Evolutionary conservation across 1,140 invertebrate genomes (phyloP), one percentile per base, ranked within the genome.

Genomic region (Lepidostoma basale): DNA sequence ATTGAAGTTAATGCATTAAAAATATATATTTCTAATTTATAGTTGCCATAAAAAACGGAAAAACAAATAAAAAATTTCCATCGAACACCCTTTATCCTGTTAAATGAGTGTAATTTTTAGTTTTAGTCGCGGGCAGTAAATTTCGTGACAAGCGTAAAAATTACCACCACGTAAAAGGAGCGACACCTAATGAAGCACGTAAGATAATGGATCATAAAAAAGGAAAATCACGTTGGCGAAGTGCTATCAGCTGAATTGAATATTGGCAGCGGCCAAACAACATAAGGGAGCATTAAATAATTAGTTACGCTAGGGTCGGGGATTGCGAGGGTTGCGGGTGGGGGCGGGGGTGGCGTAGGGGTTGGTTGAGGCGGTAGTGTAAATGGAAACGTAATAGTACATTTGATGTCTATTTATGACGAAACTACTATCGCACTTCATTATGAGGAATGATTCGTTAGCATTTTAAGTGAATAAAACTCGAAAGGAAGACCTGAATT

Each of bases 261-360:
- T 9, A 22, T 23, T 60, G 23, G 36, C 33, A 22, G 30, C 20
- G 36, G 36, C 36, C 14, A 23, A 60, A 40, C 56, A 42, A 39
- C 56, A 60, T 60, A 64, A 64, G 62, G 52, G 52, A 40, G 63
- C 62, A 71, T 71, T 71, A 71, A 71, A 71, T 71, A 71, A 71
- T 71, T 71, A 71, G 69, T 67, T 49, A 66, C 63, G 63, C 63
- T 23, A 49, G 26, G 26, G 44, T 5, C 10, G 25, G n/a, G 47
- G 45, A 52, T 36, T 44, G 39, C 8, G 8, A 26, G 47, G 30
- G 62, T 33, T 42, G n/a, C 26, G 20, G 10, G 44, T 16, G 30
- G 23, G 14, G 1, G 30, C 3, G 18, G 45, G 10, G 28, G 1
- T 9, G 45, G 23, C 0, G 28, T 2, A 25, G 16, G 18, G 44